Conservation (phyloP, 2,888 invertebrate species). For the Melieria crassipennis region DNA sequence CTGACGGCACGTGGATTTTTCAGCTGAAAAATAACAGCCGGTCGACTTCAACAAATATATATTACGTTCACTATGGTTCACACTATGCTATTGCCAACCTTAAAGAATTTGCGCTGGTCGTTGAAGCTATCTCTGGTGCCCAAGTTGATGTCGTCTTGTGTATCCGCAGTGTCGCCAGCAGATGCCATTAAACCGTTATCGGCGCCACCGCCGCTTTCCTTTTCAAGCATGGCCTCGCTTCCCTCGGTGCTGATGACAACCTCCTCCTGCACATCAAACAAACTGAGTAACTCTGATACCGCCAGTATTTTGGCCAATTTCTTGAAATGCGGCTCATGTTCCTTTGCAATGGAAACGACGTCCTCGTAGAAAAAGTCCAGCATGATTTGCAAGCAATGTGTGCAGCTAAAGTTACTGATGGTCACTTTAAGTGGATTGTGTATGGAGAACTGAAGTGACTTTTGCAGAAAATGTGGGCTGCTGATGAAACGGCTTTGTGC, state of each 20-base stretch:
- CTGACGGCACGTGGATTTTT: constrained; percentile 54
- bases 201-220: constrained; percentile 23
- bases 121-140: constrained; percentile 52
- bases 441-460: constrained; percentile 61
- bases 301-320: constrained; percentile 58
- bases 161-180: neutral
- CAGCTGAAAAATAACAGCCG: constrained; percentile 41
- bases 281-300: constrained; percentile 56
- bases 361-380: constrained; percentile 63
- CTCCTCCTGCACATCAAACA: constrained; percentile 53
- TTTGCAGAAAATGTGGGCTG: constrained; percentile 52
- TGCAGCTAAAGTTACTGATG: constrained; percentile 59
- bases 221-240: constrained; percentile 11
- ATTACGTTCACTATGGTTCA: neutral
- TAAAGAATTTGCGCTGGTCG: constrained; percentile 60
- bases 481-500: constrained; percentile 62
- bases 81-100: constrained; percentile 43
- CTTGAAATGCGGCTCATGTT: constrained; percentile 61
- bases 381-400: constrained; percentile 58
- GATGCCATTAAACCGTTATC: neutral
- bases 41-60: neutral
- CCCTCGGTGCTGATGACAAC: constrained; percentile 33
- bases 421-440: constrained; percentile 62
- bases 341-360: constrained; percentile 56
- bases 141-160: constrained; percentile 14